Evolutionary conservation across 2,888 invertebrate genomes (phyloP).

Genomic region (Macaria notata): DNA sequence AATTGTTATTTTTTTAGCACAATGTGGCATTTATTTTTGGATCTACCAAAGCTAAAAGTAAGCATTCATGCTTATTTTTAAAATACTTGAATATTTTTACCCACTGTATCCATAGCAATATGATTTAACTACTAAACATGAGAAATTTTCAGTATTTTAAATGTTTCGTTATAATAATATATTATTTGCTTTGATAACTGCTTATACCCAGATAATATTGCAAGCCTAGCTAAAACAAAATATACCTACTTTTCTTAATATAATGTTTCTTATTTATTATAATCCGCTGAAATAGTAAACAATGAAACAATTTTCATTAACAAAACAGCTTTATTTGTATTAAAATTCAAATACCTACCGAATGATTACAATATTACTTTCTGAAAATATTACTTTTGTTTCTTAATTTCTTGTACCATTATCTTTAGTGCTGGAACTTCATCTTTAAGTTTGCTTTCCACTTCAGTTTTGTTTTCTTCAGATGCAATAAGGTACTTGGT

Average conservation of each 20-base stretch:
- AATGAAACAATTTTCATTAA: no score
- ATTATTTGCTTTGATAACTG: conserved; percentile 16
- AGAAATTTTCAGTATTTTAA: no score
- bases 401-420: conserved; percentile 68
- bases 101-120: no score
- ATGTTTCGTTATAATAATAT: conserved; percentile 4
- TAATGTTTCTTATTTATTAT: neutral
- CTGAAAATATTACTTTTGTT: conserved; percentile 49
- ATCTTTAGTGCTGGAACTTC: conserved; percentile 61
- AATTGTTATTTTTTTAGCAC: no score
- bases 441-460: conserved; percentile 58
- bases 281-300: neutral
- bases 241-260: conserved; percentile 8
- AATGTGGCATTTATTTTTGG: conserved; percentile 5
- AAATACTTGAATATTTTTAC: no score
- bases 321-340: no score
- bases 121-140: no score
- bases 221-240: conserved; percentile 12
- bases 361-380: no score
- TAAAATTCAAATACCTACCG: no score
- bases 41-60: conserved; percentile 11
- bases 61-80: neutral
- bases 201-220: conserved; percentile 13
- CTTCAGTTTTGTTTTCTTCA: conserved; percentile 56
- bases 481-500: conserved; percentile 63